Evolutionary conservation across 2,888 invertebrate species (phyloP).

Genomic region (Drosophila prostipennis): DNA sequence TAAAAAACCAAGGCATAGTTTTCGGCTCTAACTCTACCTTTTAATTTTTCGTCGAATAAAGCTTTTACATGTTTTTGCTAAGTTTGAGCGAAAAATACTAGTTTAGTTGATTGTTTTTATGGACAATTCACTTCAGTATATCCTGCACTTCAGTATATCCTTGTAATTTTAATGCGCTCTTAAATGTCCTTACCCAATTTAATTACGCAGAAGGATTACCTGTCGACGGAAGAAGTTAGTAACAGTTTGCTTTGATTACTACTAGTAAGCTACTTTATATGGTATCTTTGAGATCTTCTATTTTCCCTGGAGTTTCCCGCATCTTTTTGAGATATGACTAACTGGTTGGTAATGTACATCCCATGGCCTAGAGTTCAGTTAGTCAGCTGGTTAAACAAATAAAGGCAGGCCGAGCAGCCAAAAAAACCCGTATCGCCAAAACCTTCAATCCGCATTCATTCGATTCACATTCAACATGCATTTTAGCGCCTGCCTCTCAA

Average conservation of each 20-base stretch:
- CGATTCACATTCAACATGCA: constrained; percentile 61
- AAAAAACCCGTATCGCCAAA: constrained; percentile 52
- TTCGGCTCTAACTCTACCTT: neutral
- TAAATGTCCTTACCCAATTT: neutral
- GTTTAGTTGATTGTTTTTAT: too few species aligned
- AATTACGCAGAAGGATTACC: neutral
- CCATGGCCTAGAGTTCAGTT: constrained; percentile 25
- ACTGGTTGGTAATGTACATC: constrained; percentile 15
- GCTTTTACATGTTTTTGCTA: neutral
- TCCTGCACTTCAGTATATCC: too few species aligned
- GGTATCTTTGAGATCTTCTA: neutral
- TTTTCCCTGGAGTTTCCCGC: neutral
- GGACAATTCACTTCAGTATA: too few species aligned
- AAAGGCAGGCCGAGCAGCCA: constrained; percentile 11
- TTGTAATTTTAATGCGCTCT: neutral
- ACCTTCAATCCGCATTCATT: constrained; percentile 60
- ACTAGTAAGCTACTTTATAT: too few species aligned
- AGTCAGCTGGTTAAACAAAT: constrained; percentile 32
- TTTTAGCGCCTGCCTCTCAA: constrained; percentile 66
- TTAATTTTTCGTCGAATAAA: neutral
- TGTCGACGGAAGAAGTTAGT: too few species aligned
- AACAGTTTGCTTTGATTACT: too few species aligned
- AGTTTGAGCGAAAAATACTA: too few species aligned
- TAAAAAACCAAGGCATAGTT: neutral
- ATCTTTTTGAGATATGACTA: constrained; percentile 40